Percentiles rank a stretch among this genome's conserved stretches.
Evolutionary conservation across 2,888 invertebrate genomes (phyloP).

Genomic region (Pterobdella sp.): DNA sequence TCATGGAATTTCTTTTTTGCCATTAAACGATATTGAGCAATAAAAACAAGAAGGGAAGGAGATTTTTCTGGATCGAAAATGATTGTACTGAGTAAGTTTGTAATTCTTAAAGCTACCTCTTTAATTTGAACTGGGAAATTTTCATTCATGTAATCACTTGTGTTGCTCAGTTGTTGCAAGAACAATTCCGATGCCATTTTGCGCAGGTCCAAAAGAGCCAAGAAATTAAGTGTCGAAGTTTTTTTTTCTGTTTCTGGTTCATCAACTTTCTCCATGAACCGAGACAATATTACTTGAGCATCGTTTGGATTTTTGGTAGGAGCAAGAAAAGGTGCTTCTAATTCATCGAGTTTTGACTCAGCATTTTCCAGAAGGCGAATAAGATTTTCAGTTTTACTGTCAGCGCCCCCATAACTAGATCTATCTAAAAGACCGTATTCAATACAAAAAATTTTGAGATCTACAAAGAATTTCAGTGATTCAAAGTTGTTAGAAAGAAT

Average conservation of each 20-base stretch:
- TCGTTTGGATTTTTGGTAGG: neutral
- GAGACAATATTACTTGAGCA: constrained; percentile 5
- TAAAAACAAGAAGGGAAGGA: constrained; percentile 17
- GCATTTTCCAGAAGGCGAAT: constrained; percentile 22
- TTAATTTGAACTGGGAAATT: constrained; percentile 22
- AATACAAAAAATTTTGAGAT: constrained; percentile 17
- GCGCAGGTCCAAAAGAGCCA: constrained; percentile 12
- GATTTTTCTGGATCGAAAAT: constrained; percentile 17
- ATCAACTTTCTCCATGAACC: constrained; percentile 5
- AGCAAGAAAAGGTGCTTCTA: constrained; percentile 20
- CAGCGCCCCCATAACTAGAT: constrained; percentile 15
- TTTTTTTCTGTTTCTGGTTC: neutral
- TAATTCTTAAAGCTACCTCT: constrained; percentile 13
- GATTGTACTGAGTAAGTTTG: constrained; percentile 11
- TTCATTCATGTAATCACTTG: constrained; percentile 17
- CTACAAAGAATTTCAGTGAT: constrained; percentile 5
- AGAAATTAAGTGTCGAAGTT: neutral
- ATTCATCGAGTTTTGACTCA: constrained; percentile 15
- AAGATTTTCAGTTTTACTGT: constrained; percentile 23
- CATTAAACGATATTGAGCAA: constrained; percentile 15
- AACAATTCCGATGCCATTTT: constrained; percentile 14
- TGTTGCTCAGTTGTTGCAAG: constrained; percentile 16
- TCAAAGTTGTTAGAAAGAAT: neutral
- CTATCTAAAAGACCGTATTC: constrained; percentile 22
- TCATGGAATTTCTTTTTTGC: constrained; percentile 22